Percentiles rank a stretch among this genome's conserved stretches.
Conservation (phyloP, 2,888 invertebrate species). For the Stenoptilia bipunctidactyla region DNA sequence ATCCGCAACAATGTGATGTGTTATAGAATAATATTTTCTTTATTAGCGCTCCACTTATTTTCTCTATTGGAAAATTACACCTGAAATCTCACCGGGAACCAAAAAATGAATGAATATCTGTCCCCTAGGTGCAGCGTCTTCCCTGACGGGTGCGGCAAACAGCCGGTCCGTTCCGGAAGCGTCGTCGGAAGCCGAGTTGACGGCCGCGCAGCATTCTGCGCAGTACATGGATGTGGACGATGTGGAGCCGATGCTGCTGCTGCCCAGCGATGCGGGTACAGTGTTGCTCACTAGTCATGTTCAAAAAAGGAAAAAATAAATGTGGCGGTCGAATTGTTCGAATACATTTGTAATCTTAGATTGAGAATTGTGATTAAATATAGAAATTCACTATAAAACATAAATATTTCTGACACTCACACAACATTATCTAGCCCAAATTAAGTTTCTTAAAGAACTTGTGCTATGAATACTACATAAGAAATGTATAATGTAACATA, state of each 20-base stretch:
- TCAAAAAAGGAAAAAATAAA: no score
- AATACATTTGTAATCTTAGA: no score
- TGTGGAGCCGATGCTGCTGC: conserved; percentile 70
- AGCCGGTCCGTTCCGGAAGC: conserved; percentile 40
- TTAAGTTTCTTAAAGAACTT: no score
- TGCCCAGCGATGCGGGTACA: conserved; percentile 69
- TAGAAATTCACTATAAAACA: no score
- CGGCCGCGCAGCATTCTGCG: conserved; percentile 50
- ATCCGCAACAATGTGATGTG: not conserved
- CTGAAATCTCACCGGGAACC: not conserved
- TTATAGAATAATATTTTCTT: not conserved
- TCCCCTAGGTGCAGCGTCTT: conserved; percentile 34
- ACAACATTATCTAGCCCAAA: no score
- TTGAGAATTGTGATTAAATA: no score
- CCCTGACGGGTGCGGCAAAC: conserved; percentile 23
- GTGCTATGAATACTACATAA: no score
- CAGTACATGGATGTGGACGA: conserved; percentile 73
- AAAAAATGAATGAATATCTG: not conserved
- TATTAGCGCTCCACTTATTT: not conserved
- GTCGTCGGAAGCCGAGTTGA: conserved; percentile 37
- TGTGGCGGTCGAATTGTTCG: no score
- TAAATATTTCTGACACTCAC: no score
- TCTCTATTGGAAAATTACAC: not conserved
- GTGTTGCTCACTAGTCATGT: no score
- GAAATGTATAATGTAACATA: no score